phyloP scores from a whole-genome alignment of 2,888 invertebrate genomes.

The Platynereis dumerilii region DNA sequence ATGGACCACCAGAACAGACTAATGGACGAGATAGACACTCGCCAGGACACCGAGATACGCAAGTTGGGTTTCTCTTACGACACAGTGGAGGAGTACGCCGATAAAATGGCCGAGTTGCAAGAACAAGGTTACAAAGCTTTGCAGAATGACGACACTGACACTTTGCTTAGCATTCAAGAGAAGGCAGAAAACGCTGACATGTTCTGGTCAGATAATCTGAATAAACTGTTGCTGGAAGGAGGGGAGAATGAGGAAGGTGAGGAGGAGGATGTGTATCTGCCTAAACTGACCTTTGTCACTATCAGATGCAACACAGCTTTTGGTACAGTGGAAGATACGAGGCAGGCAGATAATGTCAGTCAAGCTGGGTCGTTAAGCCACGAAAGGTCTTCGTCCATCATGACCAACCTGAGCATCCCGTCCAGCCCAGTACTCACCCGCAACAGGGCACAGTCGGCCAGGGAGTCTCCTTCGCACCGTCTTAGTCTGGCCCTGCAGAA shows the following conservation, averaged over 20 bases:
- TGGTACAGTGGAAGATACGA: conserved; percentile 15
- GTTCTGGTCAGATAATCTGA: background rate
- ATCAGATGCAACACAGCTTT: conserved; percentile 34
- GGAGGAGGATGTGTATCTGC: background rate
- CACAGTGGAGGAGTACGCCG: background rate
- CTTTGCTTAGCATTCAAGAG: conserved; percentile 1
- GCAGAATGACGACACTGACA: background rate
- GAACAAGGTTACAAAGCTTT: conserved; percentile 1
- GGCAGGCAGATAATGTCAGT: background rate
- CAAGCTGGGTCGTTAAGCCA: background rate
- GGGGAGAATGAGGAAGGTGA: background rate
- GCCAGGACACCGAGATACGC: background rate
- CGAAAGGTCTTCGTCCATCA: background rate
- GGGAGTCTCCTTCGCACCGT: background rate
- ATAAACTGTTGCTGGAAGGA: background rate
- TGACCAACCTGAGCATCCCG: background rate
- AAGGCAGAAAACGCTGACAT: too few relatives aligned
- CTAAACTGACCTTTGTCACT: conserved; percentile 15
- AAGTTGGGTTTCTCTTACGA: background rate
- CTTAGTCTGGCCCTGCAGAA: background rate
- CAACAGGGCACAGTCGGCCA: background rate
- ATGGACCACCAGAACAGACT: conserved; percentile 24
- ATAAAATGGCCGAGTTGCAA: background rate
- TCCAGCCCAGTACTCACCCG: background rate
- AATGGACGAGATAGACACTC: conserved; percentile 20